A percentile compares a stretch with the other conserved stretches of the same genome.
Evolutionary conservation across 2,113 vertebrate species (phyloP).

Genomic region (Pelobates fuscus): DNA sequence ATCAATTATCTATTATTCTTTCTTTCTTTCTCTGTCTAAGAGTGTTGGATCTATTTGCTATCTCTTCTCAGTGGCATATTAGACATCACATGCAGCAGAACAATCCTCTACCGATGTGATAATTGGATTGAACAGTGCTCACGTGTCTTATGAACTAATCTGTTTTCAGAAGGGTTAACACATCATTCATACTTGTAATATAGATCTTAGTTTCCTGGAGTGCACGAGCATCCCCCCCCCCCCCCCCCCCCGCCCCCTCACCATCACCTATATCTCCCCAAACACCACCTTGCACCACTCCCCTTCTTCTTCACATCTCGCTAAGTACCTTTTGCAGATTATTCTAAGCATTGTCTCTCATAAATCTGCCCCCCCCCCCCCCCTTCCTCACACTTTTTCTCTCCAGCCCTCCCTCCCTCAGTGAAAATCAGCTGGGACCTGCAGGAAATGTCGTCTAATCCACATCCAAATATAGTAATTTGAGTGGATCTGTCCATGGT

Average conservation of each 20-base stretch:
- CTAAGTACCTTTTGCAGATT: slow-evolving; percentile 46
- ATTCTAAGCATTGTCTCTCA: slow-evolving; percentile 19
- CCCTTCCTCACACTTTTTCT: neutral
- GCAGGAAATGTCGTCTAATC: slow-evolving; percentile 43
- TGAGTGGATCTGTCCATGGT: slow-evolving; percentile 36
- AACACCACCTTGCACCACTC: neutral
- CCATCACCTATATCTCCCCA: neutral
- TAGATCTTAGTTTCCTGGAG: neutral
- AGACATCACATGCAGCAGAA: too few species aligned
- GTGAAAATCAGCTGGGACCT: slow-evolving; percentile 37
- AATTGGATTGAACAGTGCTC: too few species aligned
- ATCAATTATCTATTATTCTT: too few species aligned
- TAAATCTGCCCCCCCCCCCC: slow-evolving; percentile 3
- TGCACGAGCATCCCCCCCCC: neutral
- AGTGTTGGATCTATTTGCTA: too few species aligned
- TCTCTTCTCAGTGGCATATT: too few species aligned
- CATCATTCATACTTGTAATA: neutral
- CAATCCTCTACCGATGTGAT: too few species aligned
- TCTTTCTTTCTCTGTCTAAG: too few species aligned
- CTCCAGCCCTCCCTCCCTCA: slow-evolving; percentile 19
- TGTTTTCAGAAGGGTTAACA: neutral
- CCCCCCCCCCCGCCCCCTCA: neutral
- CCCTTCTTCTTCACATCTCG: neutral
- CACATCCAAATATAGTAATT: slow-evolving; percentile 44
- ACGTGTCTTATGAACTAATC: too few species aligned